A percentile compares a stretch with the other conserved stretches of the same genome.
phyloP scores from a whole-genome alignment of 2,888 invertebrate species.

The Thyatira batis region DNA sequence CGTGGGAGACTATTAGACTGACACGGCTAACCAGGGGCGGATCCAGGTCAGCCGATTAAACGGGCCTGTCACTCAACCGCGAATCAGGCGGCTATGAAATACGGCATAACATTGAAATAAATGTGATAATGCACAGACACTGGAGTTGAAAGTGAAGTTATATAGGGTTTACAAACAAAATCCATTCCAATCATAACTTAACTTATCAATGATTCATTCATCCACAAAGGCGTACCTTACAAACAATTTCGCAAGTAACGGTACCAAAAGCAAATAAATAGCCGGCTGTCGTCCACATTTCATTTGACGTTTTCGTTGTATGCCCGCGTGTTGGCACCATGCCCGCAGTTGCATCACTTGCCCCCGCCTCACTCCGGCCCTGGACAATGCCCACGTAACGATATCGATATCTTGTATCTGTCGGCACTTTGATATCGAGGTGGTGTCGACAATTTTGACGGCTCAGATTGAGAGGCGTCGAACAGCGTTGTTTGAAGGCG shows the following conservation, averaged over 20 bases:
- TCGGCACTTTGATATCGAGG: constrained; percentile 34
- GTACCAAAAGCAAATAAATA: neutral
- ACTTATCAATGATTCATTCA: neutral
- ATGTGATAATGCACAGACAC: too few species aligned
- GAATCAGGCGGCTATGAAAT: neutral
- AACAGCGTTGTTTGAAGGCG: constrained; percentile 25
- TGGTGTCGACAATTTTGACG: constrained; percentile 29
- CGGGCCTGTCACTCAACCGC: neutral
- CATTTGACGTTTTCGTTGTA: neutral
- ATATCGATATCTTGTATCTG: constrained; percentile 26
- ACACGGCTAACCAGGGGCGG: constrained; percentile 16
- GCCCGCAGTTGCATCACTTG: neutral
- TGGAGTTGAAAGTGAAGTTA: too few species aligned
- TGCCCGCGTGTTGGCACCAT: neutral
- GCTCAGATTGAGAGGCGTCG: constrained; percentile 28
- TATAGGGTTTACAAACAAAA: too few species aligned
- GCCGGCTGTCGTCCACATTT: neutral
- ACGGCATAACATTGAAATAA: too few species aligned
- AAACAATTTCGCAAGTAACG: neutral
- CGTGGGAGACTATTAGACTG: constrained; percentile 39
- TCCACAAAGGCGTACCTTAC: neutral
- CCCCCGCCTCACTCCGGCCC: neutral
- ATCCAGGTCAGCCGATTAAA: constrained; percentile 5
- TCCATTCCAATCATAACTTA: neutral
- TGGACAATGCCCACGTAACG: constrained; percentile 15